These are phyloP conservation scores for Nipponacmea schrenckii DNA, from an alignment of 2,888 invertebrate genomes.

Conservation along the genomic window DNA sequence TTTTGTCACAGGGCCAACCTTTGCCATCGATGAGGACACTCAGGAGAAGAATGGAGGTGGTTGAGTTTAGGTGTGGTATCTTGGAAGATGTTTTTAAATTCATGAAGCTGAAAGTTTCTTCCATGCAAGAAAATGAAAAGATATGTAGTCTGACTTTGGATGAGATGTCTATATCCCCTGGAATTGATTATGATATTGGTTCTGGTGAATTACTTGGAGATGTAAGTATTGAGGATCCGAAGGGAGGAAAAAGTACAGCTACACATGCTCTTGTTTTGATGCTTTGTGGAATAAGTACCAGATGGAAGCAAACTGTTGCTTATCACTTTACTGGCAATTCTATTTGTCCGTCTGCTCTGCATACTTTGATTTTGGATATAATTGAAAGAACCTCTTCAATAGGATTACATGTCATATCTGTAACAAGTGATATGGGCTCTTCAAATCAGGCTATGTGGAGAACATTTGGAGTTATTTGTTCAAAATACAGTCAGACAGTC, in stretches of 20 bases:
- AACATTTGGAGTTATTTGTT: no score
- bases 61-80: not conserved
- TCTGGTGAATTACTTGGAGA: not conserved
- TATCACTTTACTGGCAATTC: not conserved
- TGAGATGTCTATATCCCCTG: not conserved
- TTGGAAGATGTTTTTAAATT: not conserved
- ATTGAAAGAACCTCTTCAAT: no score
- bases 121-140: not conserved
- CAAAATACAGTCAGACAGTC: no score
- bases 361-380: not conserved
- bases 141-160: not conserved
- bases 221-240: not conserved
- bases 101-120: constrained; percentile 1
- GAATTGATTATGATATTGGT: not conserved
- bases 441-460: no score
- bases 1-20: not conserved
- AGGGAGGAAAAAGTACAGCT: not conserved
- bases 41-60: not conserved
- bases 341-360: not conserved
- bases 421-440: no score
- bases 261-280: not conserved
- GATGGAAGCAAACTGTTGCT: not conserved
- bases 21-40: not conserved
- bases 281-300: not conserved
- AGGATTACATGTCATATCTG: no score